Base-by-base conservation (phyloP, 2,113 vertebrate species). In the Oryzias javanicus region DNA sequence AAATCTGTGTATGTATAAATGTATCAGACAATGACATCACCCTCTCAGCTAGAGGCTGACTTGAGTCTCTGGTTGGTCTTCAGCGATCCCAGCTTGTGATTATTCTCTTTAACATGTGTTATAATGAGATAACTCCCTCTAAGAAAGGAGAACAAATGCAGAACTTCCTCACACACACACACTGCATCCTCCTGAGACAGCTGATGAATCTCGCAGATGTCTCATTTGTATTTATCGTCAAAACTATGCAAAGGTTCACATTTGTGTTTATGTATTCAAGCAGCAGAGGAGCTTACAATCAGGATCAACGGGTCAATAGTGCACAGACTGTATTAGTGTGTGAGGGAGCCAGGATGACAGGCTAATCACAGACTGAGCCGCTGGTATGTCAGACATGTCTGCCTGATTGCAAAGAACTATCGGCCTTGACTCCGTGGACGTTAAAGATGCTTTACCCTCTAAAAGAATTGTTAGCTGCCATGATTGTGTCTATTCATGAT, bases 121-220 rank as follows among this genome's bases (percentile, higher is more conserved):
- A 12, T 35, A 35, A 35, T 12, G 10, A 12, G 3, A 35, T 35
- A 35, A 35, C 35, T 35, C 35, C 35, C 35, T 35, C 35, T 35
- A 35, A 35, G 35, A 35, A 35, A 35, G 35, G 35, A 35, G 35
- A 35, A 35, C 35, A 35, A 35, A 35, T 12, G 35, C 35, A 35
- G 35, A 8, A 35, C 35, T 35, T 35, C 35, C 35, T 35, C 2
- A 35, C 8, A 35, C 35, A 35, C 35, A 35, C 29, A 1, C 8
- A 35, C 35, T 10, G 10, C 35, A 12, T 35, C 35, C 35, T 35
- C 35, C 35, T 12, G 3, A 70, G 67, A 49, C 19, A 1, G 41
- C 72, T 85, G 78, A 90, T 88, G 80, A 58, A 66, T 77, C 60
- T 72, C 64, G 67, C 88, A 90, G 89, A 87, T 88, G 83, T 74